Percentiles rank a stretch among this genome's conserved stretches.
Evolutionary conservation across 2,113 vertebrate genomes (phyloP).

Genomic region (Scytalopus superciliaris): DNA sequence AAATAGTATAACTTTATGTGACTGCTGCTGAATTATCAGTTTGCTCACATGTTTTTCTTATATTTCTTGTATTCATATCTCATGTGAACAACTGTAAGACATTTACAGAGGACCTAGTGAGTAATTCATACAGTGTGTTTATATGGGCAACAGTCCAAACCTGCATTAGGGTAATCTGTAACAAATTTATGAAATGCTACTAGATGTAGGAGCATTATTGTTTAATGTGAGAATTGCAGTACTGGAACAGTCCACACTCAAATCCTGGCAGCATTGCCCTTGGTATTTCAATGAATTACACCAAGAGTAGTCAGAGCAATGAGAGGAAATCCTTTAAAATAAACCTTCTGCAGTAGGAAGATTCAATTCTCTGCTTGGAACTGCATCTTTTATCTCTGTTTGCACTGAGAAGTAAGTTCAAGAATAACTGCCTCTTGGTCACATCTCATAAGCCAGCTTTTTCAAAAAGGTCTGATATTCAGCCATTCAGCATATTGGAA

Average conservation of each 20-base stretch:
- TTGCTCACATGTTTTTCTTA: neutral
- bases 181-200: neutral
- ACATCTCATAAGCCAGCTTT: neutral
- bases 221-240: neutral
- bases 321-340: neutral
- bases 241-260: slow-evolving; percentile 3
- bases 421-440: neutral
- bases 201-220: neutral
- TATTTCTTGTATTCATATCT: neutral
- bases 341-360: neutral
- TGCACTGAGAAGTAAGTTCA: neutral
- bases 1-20: neutral
- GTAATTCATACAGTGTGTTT: neutral
- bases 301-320: neutral
- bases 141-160: neutral
- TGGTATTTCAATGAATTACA: slow-evolving; percentile 16
- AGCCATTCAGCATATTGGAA: neutral
- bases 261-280: slow-evolving; percentile 6
- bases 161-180: neutral
- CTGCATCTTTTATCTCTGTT: neutral
- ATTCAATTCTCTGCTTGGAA: neutral
- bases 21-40: neutral
- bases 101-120: neutral
- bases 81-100: neutral
- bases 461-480: neutral